phyloP scores from a whole-genome alignment of 1,140 invertebrate genomes.

The Phenacoccus solenopsis region DNA sequence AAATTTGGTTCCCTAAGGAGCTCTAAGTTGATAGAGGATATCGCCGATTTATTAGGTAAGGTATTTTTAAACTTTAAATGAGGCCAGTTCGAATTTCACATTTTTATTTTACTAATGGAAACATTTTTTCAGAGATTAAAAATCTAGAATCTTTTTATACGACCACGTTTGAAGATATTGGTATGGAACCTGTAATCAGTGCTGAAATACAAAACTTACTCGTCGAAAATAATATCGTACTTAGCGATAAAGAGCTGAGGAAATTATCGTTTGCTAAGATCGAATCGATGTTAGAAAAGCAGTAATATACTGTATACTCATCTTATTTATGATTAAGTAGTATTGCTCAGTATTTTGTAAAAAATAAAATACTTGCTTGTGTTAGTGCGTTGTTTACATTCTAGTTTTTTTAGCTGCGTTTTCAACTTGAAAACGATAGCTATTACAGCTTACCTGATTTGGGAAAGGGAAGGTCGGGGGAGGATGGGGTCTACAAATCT shows the following conservation, averaged over 20 bases:
- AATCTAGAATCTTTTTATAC: background rate
- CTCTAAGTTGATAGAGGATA: background rate
- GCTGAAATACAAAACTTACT: background rate
- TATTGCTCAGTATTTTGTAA: no score
- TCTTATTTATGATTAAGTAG: no score
- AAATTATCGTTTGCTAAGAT: background rate
- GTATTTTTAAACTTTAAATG: background rate
- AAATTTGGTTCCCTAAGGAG: background rate
- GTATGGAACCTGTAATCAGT: background rate
- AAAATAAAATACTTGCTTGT: no score
- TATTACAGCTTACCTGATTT: no score
- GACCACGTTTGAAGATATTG: background rate
- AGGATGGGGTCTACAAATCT: no score
- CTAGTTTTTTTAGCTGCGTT: no score
- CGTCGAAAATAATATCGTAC: background rate
- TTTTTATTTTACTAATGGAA: background rate
- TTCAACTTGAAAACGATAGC: no score
- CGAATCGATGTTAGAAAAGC: no score
- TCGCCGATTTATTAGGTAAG: background rate
- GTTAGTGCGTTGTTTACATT: no score
- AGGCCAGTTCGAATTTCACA: background rate
- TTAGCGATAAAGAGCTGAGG: background rate
- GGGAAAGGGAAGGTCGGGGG: no score
- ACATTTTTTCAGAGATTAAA: background rate
- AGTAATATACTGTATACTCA: no score